Conservation (phyloP, 2,113 vertebrate species). For the Cercopithecus mona region DNA sequence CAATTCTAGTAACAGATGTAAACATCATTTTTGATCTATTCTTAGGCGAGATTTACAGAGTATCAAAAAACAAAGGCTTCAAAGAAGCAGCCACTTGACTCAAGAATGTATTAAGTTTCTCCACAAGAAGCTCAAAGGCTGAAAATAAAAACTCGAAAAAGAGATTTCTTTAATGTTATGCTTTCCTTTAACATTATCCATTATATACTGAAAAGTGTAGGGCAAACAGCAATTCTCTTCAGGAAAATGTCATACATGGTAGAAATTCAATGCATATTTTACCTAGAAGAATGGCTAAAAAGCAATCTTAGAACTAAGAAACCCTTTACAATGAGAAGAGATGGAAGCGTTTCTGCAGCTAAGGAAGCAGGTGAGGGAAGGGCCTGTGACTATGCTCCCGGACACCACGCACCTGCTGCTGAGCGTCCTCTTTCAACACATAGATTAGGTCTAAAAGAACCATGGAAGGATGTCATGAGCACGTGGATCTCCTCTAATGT, state of each 20-base stretch:
- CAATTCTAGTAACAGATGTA: no score
- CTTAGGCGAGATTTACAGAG: conserved; percentile 60
- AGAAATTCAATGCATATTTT: conserved; percentile 29
- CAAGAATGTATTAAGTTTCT: conserved; percentile 53
- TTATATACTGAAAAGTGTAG: neutral
- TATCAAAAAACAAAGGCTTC: conserved; percentile 62
- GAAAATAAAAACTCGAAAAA: conserved; percentile 5
- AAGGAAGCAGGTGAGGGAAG: neutral
- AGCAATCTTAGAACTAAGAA: neutral
- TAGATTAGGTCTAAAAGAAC: neutral
- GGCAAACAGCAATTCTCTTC: neutral
- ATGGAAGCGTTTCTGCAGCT: neutral
- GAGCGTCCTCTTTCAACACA: neutral
- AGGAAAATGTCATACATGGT: neutral
- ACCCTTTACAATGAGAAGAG: neutral
- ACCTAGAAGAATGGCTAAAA: neutral
- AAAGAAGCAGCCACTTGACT: conserved; percentile 43
- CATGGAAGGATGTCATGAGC: neutral
- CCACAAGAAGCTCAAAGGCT: conserved; percentile 21
- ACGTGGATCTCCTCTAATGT: neutral
- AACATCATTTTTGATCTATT: conserved; percentile 64
- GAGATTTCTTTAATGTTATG: neutral
- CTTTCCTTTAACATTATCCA: neutral
- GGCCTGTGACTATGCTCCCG: neutral
- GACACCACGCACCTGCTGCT: neutral